phyloP scores from a whole-genome alignment of 92 coral and sea anemone genomes.

The Phenganax marumi region DNA sequence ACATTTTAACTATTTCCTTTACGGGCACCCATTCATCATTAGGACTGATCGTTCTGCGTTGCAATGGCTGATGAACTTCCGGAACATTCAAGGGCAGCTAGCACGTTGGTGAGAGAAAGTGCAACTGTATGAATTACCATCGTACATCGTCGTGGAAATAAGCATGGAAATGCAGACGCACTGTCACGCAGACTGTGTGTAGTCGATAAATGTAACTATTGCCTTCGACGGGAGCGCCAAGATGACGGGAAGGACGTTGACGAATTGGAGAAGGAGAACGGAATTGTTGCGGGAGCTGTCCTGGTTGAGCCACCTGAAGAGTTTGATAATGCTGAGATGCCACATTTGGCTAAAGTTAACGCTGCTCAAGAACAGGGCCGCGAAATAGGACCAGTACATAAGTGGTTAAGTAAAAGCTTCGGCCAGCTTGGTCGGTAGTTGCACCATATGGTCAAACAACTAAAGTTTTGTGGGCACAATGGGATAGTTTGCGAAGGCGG shows the following conservation, averaged over 20 bases:
- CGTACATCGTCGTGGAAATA: slow-evolving; percentile 1
- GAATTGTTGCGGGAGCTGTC: no score
- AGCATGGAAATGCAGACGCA: not conserved
- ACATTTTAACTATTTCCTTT: not conserved
- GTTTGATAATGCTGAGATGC: no score
- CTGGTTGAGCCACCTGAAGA: no score
- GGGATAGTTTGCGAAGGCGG: slow-evolving; percentile 3
- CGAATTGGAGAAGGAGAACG: no score
- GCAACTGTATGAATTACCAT: not conserved
- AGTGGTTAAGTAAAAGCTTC: slow-evolving; percentile 5
- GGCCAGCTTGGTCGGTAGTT: slow-evolving; percentile 22
- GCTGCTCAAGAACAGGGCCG: not conserved
- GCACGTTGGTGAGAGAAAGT: slow-evolving; percentile 5
- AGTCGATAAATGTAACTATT: not conserved
- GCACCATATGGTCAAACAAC: not conserved
- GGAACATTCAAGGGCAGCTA: not conserved
- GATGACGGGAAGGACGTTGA: no score
- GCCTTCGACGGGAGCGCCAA: not conserved
- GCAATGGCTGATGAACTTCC: not conserved
- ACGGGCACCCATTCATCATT: not conserved
- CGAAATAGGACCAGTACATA: not conserved
- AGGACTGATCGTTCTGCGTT: slow-evolving; percentile 1
- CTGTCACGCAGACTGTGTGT: not conserved
- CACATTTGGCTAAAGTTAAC: no score
- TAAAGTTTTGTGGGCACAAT: slow-evolving; percentile 32